A percentile compares a stretch with the other conserved stretches of the same genome.
Conservation (phyloP, 2,888 invertebrate genomes). For the Tethea ocularis region DNA sequence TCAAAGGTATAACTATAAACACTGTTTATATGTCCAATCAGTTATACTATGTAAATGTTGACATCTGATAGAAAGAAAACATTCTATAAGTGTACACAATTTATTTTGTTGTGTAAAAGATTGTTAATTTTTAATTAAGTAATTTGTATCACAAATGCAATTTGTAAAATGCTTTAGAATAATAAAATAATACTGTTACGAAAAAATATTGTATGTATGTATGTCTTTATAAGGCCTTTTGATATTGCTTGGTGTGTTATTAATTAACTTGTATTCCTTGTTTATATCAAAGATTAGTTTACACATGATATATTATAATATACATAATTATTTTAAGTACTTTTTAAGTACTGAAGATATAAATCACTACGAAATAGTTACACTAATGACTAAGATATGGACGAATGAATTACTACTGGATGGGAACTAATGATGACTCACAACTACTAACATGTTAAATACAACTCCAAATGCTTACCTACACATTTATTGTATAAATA, state of each 20-base stretch:
- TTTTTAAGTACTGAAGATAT: conserved; percentile 63
- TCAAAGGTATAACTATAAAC: background rate
- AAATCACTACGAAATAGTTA: conserved; percentile 53
- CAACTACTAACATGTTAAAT: conserved; percentile 38
- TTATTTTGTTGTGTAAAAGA: background rate
- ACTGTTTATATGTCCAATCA: background rate
- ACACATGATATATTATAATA: conserved; percentile 23
- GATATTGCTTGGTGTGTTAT: conserved; percentile 61
- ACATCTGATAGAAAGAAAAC: background rate
- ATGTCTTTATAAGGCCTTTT: conserved; percentile 63
- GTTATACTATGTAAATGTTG: background rate
- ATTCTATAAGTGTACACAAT: background rate
- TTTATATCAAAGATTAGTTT: conserved; percentile 16
- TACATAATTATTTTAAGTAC: conserved; percentile 59
- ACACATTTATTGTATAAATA: conserved; percentile 31
- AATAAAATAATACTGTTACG: conserved; percentile 65
- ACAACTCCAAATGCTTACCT: conserved; percentile 51
- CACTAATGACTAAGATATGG: conserved; percentile 80
- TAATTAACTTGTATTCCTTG: conserved; percentile 16
- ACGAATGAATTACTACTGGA: conserved; percentile 76
- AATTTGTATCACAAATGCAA: conserved; percentile 29
- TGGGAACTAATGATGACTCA: conserved; percentile 54
- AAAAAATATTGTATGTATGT: conserved; percentile 39
- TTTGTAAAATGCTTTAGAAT: conserved; percentile 56
- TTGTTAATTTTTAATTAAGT: background rate